phyloP scores from a whole-genome alignment of 2,888 invertebrate species.

The Pheosia gnoma region DNA sequence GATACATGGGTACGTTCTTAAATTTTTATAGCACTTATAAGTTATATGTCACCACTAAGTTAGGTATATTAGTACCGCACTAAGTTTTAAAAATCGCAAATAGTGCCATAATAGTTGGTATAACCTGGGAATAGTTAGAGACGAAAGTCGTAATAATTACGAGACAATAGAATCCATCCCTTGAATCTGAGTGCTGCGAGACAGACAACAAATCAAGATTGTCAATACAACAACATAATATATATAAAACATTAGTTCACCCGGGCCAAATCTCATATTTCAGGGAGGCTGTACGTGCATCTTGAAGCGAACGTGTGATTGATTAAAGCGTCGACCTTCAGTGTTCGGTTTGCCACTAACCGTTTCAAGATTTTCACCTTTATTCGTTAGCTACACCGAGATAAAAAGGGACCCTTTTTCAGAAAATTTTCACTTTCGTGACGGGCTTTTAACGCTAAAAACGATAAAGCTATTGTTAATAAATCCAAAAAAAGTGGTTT shows the following conservation, averaged over 20 bases:
- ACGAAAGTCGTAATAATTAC: too few relatives aligned
- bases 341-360: slow-evolving; percentile 42
- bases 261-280: slow-evolving; percentile 64
- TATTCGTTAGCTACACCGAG: not conserved
- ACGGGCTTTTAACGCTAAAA: not conserved
- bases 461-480: too few relatives aligned
- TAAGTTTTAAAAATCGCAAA: too few relatives aligned
- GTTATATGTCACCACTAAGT: too few relatives aligned
- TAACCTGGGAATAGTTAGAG: too few relatives aligned
- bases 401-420: not conserved
- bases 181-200: slow-evolving; percentile 43
- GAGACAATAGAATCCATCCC: too few relatives aligned
- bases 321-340: slow-evolving; percentile 69
- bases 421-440: not conserved
- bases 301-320: slow-evolving; percentile 63
- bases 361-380: slow-evolving; percentile 10
- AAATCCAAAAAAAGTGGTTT: too few relatives aligned
- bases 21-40: too few relatives aligned
- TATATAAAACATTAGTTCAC: slow-evolving; percentile 69
- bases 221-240: slow-evolving; percentile 73
- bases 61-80: too few relatives aligned
- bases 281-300: slow-evolving; percentile 67
- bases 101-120: too few relatives aligned
- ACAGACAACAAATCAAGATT: slow-evolving; percentile 71
- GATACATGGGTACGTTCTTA: too few relatives aligned